These are phyloP conservation scores for Ridgeia piscesae DNA, from an alignment of 1,140 invertebrate species.

Conservation along the genomic window DNA sequence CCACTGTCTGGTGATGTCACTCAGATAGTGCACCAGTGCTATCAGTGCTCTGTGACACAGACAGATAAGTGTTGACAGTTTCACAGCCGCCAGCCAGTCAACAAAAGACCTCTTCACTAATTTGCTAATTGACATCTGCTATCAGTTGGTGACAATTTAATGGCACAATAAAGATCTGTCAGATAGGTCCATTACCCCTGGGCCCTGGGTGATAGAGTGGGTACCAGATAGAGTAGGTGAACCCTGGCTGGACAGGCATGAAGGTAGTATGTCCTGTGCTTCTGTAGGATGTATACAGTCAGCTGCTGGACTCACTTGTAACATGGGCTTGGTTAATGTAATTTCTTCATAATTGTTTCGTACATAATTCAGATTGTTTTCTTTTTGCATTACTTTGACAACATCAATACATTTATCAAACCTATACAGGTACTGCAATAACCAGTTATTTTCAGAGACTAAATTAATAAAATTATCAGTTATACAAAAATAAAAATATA, in stretches of 20 bases:
- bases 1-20: neutral
- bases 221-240: neutral
- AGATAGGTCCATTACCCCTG: neutral
- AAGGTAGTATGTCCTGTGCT: no score
- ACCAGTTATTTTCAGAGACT: no score
- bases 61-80: neutral
- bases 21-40: neutral
- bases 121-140: constrained; percentile 5
- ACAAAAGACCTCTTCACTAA: neutral
- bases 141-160: neutral
- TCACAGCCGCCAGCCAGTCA: neutral
- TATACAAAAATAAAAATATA: no score
- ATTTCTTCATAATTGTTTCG: no score
- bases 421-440: no score
- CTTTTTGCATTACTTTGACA: no score
- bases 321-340: no score
- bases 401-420: no score
- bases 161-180: neutral
- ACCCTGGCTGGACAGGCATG: neutral
- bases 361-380: no score
- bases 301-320: no score
- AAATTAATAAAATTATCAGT: no score
- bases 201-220: neutral
- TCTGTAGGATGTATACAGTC: no score
- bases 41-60: neutral